Evolutionary conservation across 2,113 vertebrate genomes (phyloP).

Genomic region (Scortum barcoo): DNA sequence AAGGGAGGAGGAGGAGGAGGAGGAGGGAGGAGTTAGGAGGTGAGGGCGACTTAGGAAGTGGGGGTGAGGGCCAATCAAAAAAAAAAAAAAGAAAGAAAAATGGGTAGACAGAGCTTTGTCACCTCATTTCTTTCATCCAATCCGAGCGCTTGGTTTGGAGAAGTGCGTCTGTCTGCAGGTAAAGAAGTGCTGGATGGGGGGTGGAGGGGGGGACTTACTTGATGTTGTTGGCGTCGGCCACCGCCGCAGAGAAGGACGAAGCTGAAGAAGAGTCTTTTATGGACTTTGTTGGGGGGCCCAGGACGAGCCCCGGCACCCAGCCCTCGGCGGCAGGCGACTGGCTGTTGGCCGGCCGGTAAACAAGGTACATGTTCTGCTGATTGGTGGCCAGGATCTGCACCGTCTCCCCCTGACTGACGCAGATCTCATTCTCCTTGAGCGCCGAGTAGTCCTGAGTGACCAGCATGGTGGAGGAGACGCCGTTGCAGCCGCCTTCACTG

Average conservation of each 20-base stretch:
- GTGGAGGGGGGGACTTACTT: conserved; percentile 96
- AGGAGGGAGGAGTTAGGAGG: conserved; percentile 30
- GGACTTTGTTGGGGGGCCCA: conserved; percentile 90
- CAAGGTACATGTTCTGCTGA: conserved; percentile 99
- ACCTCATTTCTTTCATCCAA: conserved; percentile 80
- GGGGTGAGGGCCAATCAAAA: conserved; percentile 33
- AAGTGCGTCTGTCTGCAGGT: conserved; percentile 55
- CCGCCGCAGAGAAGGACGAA: conserved; percentile 70
- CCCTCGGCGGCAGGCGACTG: conserved; percentile 95
- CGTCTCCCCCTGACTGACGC: conserved; percentile 93
- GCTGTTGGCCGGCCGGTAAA: conserved; percentile 93
- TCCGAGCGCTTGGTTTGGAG: conserved; percentile 53
- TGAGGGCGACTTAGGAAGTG: background rate
- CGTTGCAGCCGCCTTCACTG: conserved; percentile 88
- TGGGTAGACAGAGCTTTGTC: conserved; percentile 27
- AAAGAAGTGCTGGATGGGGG: conserved; percentile 78
- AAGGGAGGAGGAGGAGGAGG: conserved; percentile 6
- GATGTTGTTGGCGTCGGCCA: conserved; percentile 93
- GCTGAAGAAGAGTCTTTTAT: conserved; percentile 88
- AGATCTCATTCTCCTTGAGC: conserved; percentile 98
- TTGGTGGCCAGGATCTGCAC: conserved; percentile 96
- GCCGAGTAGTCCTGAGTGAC: conserved; percentile 97
- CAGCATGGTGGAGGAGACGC: conserved; percentile 91
- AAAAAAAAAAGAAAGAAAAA: conserved; percentile 14
- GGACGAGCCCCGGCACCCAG: conserved; percentile 95